A percentile compares a stretch with the other conserved stretches of the same genome.
These are phyloP conservation scores for Xerus rutilus DNA, from an alignment of 2,797 vertebrate species.

Conservation along the genomic window DNA sequence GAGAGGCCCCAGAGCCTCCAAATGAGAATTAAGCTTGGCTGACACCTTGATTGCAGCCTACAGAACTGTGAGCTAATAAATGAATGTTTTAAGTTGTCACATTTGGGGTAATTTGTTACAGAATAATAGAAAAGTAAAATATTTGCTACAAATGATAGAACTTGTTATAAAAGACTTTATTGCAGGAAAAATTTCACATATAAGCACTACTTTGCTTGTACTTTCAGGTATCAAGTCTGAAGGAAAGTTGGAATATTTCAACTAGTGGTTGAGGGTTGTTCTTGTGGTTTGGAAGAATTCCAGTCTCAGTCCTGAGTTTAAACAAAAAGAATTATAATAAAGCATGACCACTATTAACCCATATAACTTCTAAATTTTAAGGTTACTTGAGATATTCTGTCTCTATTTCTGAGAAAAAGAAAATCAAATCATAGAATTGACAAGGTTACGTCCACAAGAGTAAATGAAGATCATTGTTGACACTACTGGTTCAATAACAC, in stretches of 20 bases:
- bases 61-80: constrained; percentile 12
- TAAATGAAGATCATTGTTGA: neutral
- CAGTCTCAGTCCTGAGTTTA: neutral
- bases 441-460: neutral
- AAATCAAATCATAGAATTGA: neutral
- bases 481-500: neutral
- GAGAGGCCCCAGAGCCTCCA: neutral
- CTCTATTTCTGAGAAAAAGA: constrained; percentile 39
- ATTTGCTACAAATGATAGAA: constrained; percentile 5
- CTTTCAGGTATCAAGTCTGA: constrained; percentile 24
- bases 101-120: constrained; percentile 31
- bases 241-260: neutral
- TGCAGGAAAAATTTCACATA: neutral
- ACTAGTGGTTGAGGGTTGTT: neutral
- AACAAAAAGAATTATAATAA: neutral
- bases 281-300: neutral
- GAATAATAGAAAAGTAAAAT: neutral
- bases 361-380: neutral
- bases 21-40: constrained; percentile 28
- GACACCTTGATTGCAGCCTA: neutral
- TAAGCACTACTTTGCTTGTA: neutral
- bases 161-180: neutral
- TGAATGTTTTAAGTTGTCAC: neutral
- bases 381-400: neutral
- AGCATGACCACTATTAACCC: neutral